Percentiles rank a stretch among this genome's conserved stretches.
phyloP scores from a whole-genome alignment of 2,888 invertebrate species.

The Lucinisca nassula region DNA sequence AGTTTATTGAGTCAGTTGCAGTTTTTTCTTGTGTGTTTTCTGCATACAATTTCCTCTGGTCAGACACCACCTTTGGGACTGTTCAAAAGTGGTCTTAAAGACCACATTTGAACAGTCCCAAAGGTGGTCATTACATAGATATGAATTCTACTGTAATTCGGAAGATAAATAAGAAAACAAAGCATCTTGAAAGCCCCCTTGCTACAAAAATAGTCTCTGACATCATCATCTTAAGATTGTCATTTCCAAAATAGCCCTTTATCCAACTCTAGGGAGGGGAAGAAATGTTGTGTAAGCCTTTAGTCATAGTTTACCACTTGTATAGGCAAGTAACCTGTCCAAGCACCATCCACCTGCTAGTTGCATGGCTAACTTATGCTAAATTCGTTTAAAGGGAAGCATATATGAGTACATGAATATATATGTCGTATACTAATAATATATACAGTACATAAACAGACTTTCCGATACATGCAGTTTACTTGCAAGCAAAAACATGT shows the following conservation, averaged over 20 bases:
- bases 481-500: conserved; percentile 11
- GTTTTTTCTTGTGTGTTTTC: too few relatives aligned
- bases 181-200: too few relatives aligned
- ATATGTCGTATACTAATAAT: background rate
- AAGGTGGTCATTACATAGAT: too few relatives aligned
- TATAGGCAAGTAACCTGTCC: background rate
- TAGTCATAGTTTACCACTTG: background rate
- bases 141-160: too few relatives aligned
- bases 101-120: too few relatives aligned
- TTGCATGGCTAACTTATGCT: background rate
- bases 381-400: background rate
- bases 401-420: conserved; percentile 2
- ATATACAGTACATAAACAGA: background rate
- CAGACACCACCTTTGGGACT: too few relatives aligned
- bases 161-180: too few relatives aligned
- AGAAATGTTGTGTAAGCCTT: background rate
- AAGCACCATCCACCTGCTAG: background rate
- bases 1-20: too few relatives aligned
- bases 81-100: too few relatives aligned
- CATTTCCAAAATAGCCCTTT: background rate
- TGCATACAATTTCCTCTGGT: too few relatives aligned
- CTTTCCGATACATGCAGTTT: conserved; percentile 3
- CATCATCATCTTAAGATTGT: conserved; percentile 1
- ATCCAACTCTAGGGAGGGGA: background rate
- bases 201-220: conserved; percentile 9